These are phyloP conservation scores for Mola mola DNA, from an alignment of 2,113 vertebrate species.

Conservation along the genomic window DNA sequence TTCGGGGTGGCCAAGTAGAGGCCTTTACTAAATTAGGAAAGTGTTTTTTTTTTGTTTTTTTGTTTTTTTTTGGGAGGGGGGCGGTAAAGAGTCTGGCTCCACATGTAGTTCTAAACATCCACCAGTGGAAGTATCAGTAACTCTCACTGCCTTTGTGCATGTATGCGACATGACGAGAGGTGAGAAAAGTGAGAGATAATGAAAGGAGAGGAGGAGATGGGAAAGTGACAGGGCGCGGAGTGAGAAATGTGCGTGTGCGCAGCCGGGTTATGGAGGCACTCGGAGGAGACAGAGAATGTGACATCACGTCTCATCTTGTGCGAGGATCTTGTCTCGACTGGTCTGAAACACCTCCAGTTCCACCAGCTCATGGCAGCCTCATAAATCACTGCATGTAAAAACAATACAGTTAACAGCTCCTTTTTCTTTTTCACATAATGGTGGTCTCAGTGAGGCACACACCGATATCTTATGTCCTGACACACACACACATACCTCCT, in stretches of 20 bases:
- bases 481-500: conserved; percentile 34
- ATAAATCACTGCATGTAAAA: conserved; percentile 55
- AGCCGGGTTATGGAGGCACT: conserved; percentile 35
- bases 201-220: conserved; percentile 26
- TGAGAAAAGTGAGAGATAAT: conserved; percentile 36
- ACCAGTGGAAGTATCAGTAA: conserved; percentile 59
- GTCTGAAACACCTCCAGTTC: conserved; percentile 63
- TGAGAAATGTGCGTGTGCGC: conserved; percentile 37
- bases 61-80: conserved; percentile 15
- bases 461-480: conserved; percentile 37
- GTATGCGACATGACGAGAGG: conserved; percentile 29
- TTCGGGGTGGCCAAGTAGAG: conserved; percentile 58
- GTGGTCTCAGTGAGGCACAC: conserved; percentile 32
- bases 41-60: background rate
- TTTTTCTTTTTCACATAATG: conserved; percentile 13
- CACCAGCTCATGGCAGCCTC: conserved; percentile 43
- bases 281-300: conserved; percentile 67
- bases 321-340: conserved; percentile 73
- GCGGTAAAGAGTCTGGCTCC: conserved; percentile 37
- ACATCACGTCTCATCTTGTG: conserved; percentile 74
- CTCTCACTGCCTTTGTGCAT: conserved; percentile 36
- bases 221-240: conserved; percentile 65
- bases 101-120: conserved; percentile 61
- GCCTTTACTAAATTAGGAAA: conserved; percentile 76
- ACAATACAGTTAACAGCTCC: conserved; percentile 47